Evolutionary conservation across 2,888 invertebrate species (phyloP).

Genomic region (Habroteleia sp.): DNA sequence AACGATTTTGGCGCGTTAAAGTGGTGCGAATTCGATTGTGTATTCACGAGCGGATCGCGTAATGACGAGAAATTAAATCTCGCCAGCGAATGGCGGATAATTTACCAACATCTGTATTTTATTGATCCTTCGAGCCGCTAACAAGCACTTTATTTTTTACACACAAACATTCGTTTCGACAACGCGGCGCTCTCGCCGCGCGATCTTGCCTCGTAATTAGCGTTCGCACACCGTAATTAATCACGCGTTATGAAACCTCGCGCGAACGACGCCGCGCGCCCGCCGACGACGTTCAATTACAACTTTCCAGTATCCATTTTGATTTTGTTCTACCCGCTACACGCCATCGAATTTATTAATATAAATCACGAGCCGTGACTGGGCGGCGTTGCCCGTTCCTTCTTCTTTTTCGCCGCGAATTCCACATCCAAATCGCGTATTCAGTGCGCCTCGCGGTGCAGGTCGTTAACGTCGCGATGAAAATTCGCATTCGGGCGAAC

Average conservation of each 20-base stretch:
- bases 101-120: constrained; percentile 53
- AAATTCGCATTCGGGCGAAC: no score
- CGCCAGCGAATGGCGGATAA: constrained; percentile 24
- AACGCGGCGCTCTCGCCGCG: neutral
- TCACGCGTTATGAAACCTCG: neutral
- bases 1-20: no score
- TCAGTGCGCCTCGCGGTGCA: no score
- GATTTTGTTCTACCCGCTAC: constrained; percentile 16
- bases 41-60: neutral
- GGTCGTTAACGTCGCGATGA: no score
- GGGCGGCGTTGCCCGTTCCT: no score
- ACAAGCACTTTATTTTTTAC: constrained; percentile 38
- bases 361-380: no score
- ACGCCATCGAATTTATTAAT: constrained; percentile 16
- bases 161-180: constrained; percentile 2
- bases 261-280: neutral
- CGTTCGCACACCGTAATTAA: constrained; percentile 4
- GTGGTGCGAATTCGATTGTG: neutral
- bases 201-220: constrained; percentile 16
- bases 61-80: constrained; percentile 16
- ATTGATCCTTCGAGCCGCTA: constrained; percentile 41
- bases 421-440: no score
- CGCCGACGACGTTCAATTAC: constrained; percentile 7
- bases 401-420: no score
- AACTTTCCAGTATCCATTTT: constrained; percentile 30